A percentile compares a stretch with the other conserved stretches of the same genome.
Evolutionary conservation across 2,888 invertebrate species (phyloP).

Genomic region (Metalampra italica): DNA sequence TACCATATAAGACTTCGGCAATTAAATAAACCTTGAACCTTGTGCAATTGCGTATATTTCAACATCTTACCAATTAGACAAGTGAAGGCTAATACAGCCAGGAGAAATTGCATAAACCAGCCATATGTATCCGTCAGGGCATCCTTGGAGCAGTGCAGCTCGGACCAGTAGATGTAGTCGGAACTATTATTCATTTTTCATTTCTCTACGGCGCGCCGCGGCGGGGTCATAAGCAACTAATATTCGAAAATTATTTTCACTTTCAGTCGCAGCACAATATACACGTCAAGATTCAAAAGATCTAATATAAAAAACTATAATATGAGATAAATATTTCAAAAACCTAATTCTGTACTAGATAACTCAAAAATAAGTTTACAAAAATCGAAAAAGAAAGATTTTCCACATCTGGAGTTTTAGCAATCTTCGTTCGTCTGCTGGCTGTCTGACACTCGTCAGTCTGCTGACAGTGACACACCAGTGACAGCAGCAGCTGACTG

Average conservation of each 20-base stretch:
- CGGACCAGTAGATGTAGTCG: slow-evolving; percentile 63
- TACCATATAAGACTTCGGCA: background rate
- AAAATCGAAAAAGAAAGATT: too few species aligned
- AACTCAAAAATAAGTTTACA: too few species aligned
- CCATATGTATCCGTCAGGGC: slow-evolving; percentile 85
- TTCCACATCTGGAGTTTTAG: too few species aligned
- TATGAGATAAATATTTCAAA: too few species aligned
- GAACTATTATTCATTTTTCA: slow-evolving; percentile 71
- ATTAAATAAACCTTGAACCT: slow-evolving; percentile 1
- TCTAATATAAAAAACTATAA: too few species aligned
- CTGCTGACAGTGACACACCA: too few species aligned
- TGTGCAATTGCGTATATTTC: background rate
- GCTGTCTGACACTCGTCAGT: too few species aligned
- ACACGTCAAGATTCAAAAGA: too few species aligned
- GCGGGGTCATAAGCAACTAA: background rate
- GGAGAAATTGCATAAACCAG: slow-evolving; percentile 84
- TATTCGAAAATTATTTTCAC: background rate
- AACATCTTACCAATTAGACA: slow-evolving; percentile 82
- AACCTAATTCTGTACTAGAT: too few species aligned
- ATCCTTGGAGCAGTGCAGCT: slow-evolving; percentile 82
- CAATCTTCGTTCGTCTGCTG: too few species aligned
- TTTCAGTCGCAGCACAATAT: slow-evolving; percentile 12
- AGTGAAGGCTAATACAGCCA: slow-evolving; percentile 84
- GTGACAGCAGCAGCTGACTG: too few species aligned
- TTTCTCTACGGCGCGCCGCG: slow-evolving; percentile 11